Conservation (phyloP, 2,888 invertebrate species). For the Monopis laevigella region DNA sequence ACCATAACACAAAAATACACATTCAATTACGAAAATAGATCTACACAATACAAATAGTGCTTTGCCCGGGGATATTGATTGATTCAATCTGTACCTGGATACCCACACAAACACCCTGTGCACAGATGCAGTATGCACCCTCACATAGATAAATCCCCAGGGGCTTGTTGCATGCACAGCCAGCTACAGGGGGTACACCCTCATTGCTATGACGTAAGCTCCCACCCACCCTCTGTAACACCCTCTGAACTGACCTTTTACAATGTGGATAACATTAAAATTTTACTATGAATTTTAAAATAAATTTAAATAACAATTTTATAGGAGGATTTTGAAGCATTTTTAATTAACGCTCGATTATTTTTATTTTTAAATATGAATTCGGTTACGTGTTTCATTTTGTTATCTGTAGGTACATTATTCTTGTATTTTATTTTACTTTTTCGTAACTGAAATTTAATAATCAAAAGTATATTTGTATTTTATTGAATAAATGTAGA, state of each 20-base stretch:
- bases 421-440: too few species aligned
- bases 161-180: conserved; percentile 9
- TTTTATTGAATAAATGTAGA: too few species aligned
- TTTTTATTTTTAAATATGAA: too few species aligned
- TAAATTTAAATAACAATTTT: too few species aligned
- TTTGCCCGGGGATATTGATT: background rate
- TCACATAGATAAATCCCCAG: conserved; percentile 1
- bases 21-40: too few species aligned
- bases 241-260: conserved; percentile 8
- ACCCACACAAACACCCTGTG: background rate
- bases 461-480: too few species aligned
- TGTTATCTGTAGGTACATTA: too few species aligned
- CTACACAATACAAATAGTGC: too few species aligned
- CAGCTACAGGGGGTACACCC: conserved; percentile 6
- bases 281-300: background rate
- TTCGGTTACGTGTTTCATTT: too few species aligned
- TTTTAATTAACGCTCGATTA: too few species aligned
- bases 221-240: conserved; percentile 3
- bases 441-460: too few species aligned
- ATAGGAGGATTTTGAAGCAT: too few species aligned
- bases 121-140: background rate
- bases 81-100: background rate
- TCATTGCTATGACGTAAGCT: conserved; percentile 2
- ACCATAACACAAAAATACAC: background rate
- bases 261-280: conserved; percentile 6